A percentile compares a stretch with the other conserved stretches of the same genome.
Evolutionary conservation across 92 coral and sea anemone species (phyloP).

Genomic region (Pocillopora grandis): DNA sequence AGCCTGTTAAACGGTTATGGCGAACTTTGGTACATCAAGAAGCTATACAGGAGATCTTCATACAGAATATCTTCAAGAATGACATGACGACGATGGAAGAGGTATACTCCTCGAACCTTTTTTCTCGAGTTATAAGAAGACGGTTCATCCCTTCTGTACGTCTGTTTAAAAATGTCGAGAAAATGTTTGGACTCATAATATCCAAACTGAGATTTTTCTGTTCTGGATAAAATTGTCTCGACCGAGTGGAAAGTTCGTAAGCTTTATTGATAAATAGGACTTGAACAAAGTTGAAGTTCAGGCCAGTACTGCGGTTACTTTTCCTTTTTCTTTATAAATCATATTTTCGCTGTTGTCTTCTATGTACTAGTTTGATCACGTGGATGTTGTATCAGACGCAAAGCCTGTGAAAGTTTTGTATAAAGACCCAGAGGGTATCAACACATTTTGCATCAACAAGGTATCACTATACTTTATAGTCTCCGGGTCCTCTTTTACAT

Average conservation of each 20-base stretch:
- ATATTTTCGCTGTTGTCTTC: not conserved
- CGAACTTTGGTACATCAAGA: constrained; percentile 88
- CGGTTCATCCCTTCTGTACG: too few species aligned
- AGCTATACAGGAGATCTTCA: constrained; percentile 81
- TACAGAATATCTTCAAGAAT: constrained; percentile 78
- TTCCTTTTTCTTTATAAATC: too few species aligned
- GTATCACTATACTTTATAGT: constrained; percentile 23
- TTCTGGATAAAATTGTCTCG: too few species aligned
- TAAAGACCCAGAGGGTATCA: constrained; percentile 96
- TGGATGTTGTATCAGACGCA: constrained; percentile 48
- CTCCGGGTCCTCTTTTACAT: too few species aligned
- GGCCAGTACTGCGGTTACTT: too few species aligned
- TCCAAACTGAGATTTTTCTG: too few species aligned
- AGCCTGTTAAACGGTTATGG: constrained; percentile 96
- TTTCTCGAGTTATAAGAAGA: not conserved
- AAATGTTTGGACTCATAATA: too few species aligned
- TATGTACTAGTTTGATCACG: constrained; percentile 61
- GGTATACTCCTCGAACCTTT: not conserved
- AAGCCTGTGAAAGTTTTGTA: constrained; percentile 72
- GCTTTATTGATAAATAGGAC: too few species aligned
- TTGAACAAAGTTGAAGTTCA: too few species aligned
- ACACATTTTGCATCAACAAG: constrained; percentile 90
- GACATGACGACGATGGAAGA: constrained; percentile 37
- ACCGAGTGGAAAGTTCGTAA: too few species aligned
- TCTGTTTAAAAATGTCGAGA: too few species aligned